A percentile compares a stretch with the other conserved stretches of the same genome.
phyloP scores from a whole-genome alignment of 1,140 invertebrate genomes.

The Archivesica marissinica region DNA sequence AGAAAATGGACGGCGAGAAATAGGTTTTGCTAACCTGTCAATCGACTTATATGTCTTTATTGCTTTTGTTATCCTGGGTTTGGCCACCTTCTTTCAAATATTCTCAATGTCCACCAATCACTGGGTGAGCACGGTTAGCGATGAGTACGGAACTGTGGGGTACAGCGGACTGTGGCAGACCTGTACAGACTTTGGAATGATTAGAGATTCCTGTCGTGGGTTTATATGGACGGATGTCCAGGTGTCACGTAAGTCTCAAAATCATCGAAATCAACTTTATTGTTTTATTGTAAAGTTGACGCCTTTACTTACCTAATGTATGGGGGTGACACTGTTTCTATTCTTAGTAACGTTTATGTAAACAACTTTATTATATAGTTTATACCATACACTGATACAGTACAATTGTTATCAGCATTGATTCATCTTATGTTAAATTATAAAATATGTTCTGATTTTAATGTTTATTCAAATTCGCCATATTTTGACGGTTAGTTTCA shows the following conservation, averaged over 20 bases:
- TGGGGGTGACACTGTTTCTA: no score
- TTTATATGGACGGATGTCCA: constrained; percentile 33
- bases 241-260: constrained; percentile 50
- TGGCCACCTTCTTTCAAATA: constrained; percentile 38
- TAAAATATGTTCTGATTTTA: no score
- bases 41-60: constrained; percentile 14
- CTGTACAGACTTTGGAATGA: constrained; percentile 14
- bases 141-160: constrained; percentile 23
- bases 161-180: constrained; percentile 39
- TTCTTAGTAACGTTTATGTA: no score
- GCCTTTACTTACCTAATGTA: no score
- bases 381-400: no score
- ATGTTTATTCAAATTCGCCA: no score
- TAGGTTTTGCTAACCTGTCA: not conserved
- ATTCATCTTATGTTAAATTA: no score
- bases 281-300: no score
- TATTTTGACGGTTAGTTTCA: no score
- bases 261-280: no score
- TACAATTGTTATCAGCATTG: no score
- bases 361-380: no score
- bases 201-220: constrained; percentile 15
- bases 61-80: constrained; percentile 5
- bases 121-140: constrained; percentile 41
- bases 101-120: not conserved
- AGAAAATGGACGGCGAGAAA: not conserved